phyloP scores from a whole-genome alignment of 2,113 vertebrate genomes.

The Trichechus manatus region DNA sequence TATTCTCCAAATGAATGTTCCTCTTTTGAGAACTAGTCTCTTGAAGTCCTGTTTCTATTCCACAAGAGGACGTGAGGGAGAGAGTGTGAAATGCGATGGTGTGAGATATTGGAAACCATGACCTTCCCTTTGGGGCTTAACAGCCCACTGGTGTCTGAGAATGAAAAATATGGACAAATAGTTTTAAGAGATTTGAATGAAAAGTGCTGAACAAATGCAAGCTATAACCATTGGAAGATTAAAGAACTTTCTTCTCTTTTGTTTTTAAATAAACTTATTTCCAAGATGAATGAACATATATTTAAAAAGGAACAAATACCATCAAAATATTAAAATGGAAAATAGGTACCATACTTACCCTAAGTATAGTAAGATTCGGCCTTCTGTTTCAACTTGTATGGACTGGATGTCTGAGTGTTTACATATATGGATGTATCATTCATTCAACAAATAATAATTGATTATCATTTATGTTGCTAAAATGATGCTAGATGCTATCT shows the following conservation, averaged over 20 bases:
- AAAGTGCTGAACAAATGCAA: not conserved
- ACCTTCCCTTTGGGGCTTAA: slow-evolving; percentile 34
- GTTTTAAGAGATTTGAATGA: not conserved
- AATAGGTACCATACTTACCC: too few relatives aligned
- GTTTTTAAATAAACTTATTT: not conserved
- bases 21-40: not conserved
- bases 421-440: too few relatives aligned
- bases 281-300: not conserved
- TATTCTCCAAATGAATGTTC: slow-evolving; percentile 2
- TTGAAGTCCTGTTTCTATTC: slow-evolving; percentile 39
- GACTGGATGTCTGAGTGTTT: not conserved
- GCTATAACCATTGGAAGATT: not conserved
- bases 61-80: not conserved
- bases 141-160: not conserved
- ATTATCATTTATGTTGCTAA: not conserved
- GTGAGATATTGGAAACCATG: slow-evolving; percentile 1
- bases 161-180: not conserved
- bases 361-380: not conserved
- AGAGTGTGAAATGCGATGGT: slow-evolving; percentile 22
- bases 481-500: too few relatives aligned
- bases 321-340: not conserved
- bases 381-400: not conserved
- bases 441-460: not conserved
- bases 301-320: slow-evolving; percentile 15
- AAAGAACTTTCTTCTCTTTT: not conserved